A percentile compares a stretch with the other conserved stretches of the same genome.
These are phyloP conservation scores for Sinocyclocheilus rhinocerous DNA, from an alignment of 2,113 vertebrate species.

Conservation along the genomic window DNA sequence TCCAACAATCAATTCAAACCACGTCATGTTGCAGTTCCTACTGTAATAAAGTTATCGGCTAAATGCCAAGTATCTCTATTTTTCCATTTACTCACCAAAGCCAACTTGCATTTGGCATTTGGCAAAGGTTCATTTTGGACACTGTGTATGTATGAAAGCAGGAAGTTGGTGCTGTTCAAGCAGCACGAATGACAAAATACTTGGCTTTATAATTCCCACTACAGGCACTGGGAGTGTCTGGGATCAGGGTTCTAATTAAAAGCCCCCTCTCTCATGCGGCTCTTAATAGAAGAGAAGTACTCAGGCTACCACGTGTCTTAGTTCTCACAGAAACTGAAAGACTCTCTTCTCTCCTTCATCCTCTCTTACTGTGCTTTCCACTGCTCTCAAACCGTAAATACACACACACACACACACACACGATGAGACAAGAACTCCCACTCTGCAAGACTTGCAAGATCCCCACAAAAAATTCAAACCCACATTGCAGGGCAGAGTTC, in stretches of 20 bases:
- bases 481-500: constrained; percentile 32
- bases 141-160: background rate
- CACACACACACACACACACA: background rate
- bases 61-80: background rate
- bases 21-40: background rate
- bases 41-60: background rate
- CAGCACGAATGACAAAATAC: constrained; percentile 4
- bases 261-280: background rate
- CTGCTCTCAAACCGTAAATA: background rate
- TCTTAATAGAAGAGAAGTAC: constrained; percentile 6
- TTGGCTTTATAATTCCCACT: background rate
- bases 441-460: background rate
- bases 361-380: background rate
- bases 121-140: background rate
- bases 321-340: background rate
- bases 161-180: background rate
- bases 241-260: constrained; percentile 4
- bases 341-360: background rate
- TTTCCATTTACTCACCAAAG: background rate
- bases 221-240: constrained; percentile 5
- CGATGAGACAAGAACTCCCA: background rate
- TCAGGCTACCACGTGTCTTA: background rate
- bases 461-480: background rate
- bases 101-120: background rate
- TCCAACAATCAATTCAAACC: background rate